Conservation (phyloP, 2,888 invertebrate species). For the Gastrophysa polygoni region DNA sequence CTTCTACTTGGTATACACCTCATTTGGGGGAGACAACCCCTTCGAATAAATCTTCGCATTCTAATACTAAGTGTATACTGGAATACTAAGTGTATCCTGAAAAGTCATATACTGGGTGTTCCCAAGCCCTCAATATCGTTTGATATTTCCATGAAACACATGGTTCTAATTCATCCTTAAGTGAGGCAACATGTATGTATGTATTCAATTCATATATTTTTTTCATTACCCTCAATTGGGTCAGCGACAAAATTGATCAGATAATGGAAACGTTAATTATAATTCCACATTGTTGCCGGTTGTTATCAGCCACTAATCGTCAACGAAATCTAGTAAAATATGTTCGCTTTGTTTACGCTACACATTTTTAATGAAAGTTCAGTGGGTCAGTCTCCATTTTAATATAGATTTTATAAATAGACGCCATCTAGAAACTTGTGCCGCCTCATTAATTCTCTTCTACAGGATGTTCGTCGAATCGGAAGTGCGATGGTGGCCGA, state of each 20-base stretch:
- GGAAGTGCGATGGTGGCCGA: too few species aligned
- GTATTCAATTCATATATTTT: too few species aligned
- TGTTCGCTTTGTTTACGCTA: constrained; percentile 7
- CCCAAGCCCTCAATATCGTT: too few species aligned
- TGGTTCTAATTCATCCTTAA: too few species aligned
- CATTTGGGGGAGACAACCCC: too few species aligned
- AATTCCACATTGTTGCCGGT: constrained; percentile 19
- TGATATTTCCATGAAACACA: too few species aligned
- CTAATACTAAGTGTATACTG: too few species aligned
- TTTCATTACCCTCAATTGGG: constrained; percentile 24
- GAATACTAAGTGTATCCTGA: too few species aligned
- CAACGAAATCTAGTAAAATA: constrained; percentile 19
- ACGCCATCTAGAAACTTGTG: neutral
- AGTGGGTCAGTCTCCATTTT: constrained; percentile 22
- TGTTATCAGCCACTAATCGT: constrained; percentile 14
- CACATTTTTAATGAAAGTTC: constrained; percentile 20
- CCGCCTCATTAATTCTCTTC: neutral
- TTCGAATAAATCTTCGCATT: too few species aligned
- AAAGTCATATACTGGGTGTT: too few species aligned
- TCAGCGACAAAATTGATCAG: constrained; percentile 27
- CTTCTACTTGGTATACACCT: too few species aligned
- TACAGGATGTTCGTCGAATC: neutral
- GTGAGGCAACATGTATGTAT: too few species aligned
- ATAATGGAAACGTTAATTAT: constrained; percentile 28
- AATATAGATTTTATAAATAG: constrained; percentile 19